Conservation (phyloP, 2,888 invertebrate species). For the Caenorhabditis imperialis region DNA sequence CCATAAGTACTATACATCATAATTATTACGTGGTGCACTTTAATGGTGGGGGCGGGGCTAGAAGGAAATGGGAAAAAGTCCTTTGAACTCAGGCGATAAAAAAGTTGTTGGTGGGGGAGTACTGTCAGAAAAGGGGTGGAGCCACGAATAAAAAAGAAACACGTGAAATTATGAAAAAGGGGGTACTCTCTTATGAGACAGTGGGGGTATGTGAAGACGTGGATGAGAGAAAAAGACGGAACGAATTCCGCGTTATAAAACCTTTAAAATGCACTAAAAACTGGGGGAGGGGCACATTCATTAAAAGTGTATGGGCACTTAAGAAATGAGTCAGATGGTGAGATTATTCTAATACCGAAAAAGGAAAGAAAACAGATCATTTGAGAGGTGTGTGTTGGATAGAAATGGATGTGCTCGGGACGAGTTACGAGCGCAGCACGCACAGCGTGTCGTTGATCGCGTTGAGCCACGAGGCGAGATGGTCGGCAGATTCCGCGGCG, state of each 20-base stretch:
- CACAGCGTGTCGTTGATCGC: slow-evolving; percentile 67
- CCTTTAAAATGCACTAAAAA: slow-evolving; percentile 15
- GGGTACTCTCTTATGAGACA: slow-evolving; percentile 18
- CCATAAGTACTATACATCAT: slow-evolving; percentile 34
- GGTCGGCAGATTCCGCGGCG: slow-evolving; percentile 60
- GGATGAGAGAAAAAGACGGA: background rate
- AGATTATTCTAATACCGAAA: slow-evolving; percentile 41
- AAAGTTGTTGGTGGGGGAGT: slow-evolving; percentile 1
- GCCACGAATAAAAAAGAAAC: slow-evolving; percentile 5
- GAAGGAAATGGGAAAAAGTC: background rate
- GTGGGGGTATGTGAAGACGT: background rate
- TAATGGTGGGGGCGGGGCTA: background rate
- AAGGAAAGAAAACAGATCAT: slow-evolving; percentile 12
- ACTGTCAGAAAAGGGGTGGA: background rate
- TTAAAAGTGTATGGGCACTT: too few species aligned
- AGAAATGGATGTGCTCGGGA: background rate
- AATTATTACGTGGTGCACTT: slow-evolving; percentile 37
- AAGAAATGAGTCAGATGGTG: slow-evolving; percentile 35
- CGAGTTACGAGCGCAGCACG: slow-evolving; percentile 54
- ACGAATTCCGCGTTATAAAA: slow-evolving; percentile 24
- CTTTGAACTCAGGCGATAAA: background rate
- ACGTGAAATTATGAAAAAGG: too few species aligned
- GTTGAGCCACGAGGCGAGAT: slow-evolving; percentile 60
- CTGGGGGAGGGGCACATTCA: background rate
- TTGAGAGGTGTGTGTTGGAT: slow-evolving; percentile 5